phyloP scores from a whole-genome alignment of 92 coral and sea anemone genomes.

The Anthopleura xanthogrammica region DNA sequence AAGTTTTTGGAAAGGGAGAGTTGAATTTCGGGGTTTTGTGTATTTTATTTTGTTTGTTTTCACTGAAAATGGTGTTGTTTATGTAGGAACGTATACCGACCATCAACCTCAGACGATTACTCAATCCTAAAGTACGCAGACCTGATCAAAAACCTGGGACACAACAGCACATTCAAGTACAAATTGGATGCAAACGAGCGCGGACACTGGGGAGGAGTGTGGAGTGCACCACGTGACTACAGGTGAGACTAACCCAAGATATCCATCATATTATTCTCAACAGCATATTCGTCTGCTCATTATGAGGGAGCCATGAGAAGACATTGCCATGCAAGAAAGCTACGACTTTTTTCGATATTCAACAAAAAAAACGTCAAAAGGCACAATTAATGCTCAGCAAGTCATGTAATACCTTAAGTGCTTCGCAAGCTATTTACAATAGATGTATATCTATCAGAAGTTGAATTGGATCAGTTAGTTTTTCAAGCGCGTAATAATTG shows the following conservation, averaged over 20 bases:
- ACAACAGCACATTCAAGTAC: constrained; percentile 37
- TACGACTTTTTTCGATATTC: too few species aligned
- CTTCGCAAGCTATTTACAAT: too few species aligned
- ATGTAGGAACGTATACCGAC: constrained; percentile 33
- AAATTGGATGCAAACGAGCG: constrained; percentile 47
- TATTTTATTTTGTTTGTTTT: neutral
- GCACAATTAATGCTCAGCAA: too few species aligned
- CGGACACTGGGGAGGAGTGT: constrained; percentile 68
- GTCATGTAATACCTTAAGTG: too few species aligned
- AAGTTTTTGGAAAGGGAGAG: neutral
- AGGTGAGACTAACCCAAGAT: constrained; percentile 13
- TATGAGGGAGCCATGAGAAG: neutral
- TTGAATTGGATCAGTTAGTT: too few species aligned
- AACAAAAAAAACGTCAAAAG: too few species aligned
- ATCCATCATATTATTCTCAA: too few species aligned
- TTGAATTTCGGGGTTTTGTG: neutral
- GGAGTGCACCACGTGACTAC: constrained; percentile 50
- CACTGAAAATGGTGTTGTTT: neutral
- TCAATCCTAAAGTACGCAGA: constrained; percentile 62
- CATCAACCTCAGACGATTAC: constrained; percentile 48
- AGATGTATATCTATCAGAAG: too few species aligned
- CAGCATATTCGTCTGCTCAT: too few species aligned
- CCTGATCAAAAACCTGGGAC: constrained; percentile 40
- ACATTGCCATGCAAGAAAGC: too few species aligned
- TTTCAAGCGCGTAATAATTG: too few species aligned